These are phyloP conservation scores for Luehdorfia chinensis DNA, from an alignment of 1,140 invertebrate species.

Conservation along the genomic window DNA sequence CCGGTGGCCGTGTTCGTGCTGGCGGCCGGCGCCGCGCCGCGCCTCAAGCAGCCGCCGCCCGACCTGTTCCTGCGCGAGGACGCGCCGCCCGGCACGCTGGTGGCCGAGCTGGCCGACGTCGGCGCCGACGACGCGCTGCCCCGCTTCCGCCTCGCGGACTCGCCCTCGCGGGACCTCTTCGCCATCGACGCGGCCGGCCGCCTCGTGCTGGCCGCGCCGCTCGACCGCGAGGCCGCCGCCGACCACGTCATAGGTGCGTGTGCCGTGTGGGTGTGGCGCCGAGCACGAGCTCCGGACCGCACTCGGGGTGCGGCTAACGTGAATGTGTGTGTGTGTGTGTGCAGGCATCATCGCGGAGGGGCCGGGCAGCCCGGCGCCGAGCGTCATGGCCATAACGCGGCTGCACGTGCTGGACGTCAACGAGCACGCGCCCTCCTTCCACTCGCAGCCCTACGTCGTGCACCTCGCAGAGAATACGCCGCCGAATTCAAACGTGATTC, in stretches of 20 bases:
- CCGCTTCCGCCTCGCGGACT: constrained; percentile 80
- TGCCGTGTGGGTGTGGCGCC: too few species aligned
- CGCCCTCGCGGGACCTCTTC: constrained; percentile 82
- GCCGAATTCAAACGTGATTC: constrained; percentile 86
- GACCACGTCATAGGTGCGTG: constrained; percentile 83
- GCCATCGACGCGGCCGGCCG: constrained; percentile 85
- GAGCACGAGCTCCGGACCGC: too few species aligned
- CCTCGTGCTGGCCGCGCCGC: constrained; percentile 81
- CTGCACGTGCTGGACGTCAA: constrained; percentile 93
- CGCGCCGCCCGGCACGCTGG: constrained; percentile 69
- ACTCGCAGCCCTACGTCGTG: constrained; percentile 88
- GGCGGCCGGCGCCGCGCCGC: constrained; percentile 83
- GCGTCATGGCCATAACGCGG: constrained; percentile 84
- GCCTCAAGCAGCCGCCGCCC: constrained; percentile 83
- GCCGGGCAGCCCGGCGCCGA: constrained; percentile 84
- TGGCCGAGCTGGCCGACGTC: constrained; percentile 68
- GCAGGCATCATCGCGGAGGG: constrained; percentile 87
- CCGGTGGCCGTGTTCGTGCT: constrained; percentile 89
- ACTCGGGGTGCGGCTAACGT: not conserved
- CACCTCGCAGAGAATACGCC: constrained; percentile 89
- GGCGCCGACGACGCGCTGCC: constrained; percentile 17
- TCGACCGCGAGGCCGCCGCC: constrained; percentile 87
- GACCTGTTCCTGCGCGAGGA: constrained; percentile 90
- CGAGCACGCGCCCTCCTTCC: constrained; percentile 92
- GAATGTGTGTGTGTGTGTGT: not conserved